Evolutionary conservation across 2,113 vertebrate species (phyloP).

Genomic region (Synchiropus splendidus): DNA sequence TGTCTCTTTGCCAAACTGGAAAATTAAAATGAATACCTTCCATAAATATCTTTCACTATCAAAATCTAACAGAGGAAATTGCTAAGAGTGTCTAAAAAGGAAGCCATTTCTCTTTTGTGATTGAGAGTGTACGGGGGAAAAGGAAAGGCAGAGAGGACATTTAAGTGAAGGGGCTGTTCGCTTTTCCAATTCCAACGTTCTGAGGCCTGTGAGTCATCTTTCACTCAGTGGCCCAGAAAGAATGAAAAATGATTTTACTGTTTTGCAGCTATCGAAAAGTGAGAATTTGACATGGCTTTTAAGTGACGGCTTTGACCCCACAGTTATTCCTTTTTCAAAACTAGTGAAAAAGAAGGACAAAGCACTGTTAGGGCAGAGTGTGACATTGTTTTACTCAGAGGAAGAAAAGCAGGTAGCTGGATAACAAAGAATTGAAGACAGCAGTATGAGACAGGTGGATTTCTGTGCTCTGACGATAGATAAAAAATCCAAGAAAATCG

Average conservation of each 20-base stretch:
- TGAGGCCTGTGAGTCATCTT: constrained; percentile 50
- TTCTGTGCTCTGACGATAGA: no score
- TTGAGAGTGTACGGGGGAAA: no score
- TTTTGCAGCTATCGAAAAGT: constrained; percentile 46
- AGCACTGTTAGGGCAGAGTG: background rate
- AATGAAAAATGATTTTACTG: constrained; percentile 58
- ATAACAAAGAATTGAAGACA: background rate
- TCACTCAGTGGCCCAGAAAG: constrained; percentile 53
- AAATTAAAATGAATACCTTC: constrained; percentile 57
- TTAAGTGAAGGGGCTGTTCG: constrained; percentile 29
- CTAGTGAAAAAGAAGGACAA: constrained; percentile 11
- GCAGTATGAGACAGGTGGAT: background rate
- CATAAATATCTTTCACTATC: constrained; percentile 65
- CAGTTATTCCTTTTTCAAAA: constrained; percentile 20
- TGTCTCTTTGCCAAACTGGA: constrained; percentile 38
- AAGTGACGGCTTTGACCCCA: constrained; percentile 27
- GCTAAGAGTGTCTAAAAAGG: constrained; percentile 67
- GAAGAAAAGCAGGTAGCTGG: background rate
- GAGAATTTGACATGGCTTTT: constrained; percentile 52
- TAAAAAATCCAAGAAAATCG: no score
- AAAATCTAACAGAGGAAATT: constrained; percentile 55
- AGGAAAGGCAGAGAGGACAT: constrained; percentile 43
- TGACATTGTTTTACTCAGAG: background rate
- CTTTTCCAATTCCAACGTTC: constrained; percentile 60
- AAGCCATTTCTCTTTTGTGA: constrained; percentile 54